Conservation (phyloP, 2,113 vertebrate species). For the Lophura nycthemera region DNA sequence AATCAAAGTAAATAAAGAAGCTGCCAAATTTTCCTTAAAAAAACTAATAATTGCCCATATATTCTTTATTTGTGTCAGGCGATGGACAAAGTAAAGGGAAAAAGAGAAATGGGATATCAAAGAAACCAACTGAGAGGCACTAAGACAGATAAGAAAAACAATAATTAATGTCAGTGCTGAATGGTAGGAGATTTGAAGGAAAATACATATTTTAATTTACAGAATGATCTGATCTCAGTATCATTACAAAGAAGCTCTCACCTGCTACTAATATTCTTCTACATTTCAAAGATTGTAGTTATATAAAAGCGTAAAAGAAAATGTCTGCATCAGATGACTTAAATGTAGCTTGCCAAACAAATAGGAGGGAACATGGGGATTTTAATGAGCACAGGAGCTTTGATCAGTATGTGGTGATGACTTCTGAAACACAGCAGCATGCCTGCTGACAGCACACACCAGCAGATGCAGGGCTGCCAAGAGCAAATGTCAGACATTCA, state of each 20-base stretch:
- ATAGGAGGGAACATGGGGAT: neutral
- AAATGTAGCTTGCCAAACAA: neutral
- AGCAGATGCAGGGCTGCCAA: neutral
- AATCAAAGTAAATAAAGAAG: conserved; percentile 45
- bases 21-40: conserved; percentile 43
- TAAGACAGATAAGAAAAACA: conserved; percentile 5
- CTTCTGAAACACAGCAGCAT: neutral
- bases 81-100: neutral
- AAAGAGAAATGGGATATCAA: conserved; percentile 2
- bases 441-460: neutral
- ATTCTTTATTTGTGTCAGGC: conserved; percentile 22
- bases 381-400: conserved; percentile 15
- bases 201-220: conserved; percentile 42
- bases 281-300: neutral
- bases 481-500: neutral
- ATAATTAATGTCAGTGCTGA: conserved; percentile 39
- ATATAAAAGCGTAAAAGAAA: neutral
- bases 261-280: neutral
- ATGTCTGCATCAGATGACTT: neutral
- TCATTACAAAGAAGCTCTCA: conserved; percentile 1
- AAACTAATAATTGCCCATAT: neutral
- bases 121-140: neutral
- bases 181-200: conserved; percentile 20
- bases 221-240: neutral
- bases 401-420: neutral